These are phyloP conservation scores for Digitonthophagus gazella DNA, from an alignment of 2,888 invertebrate genomes.

Conservation along the genomic window DNA sequence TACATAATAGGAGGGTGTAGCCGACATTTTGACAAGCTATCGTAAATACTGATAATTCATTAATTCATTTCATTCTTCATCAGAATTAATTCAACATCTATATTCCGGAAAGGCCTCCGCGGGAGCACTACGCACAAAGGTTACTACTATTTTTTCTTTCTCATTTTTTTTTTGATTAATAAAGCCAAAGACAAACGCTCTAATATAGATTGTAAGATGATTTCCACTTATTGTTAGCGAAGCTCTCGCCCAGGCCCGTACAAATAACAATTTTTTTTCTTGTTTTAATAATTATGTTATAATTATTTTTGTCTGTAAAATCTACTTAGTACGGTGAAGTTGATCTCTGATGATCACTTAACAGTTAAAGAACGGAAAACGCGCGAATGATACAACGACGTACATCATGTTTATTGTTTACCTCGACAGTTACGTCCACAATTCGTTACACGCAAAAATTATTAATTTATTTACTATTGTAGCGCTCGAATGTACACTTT, in stretches of 20 bases:
- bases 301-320: neutral
- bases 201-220: neutral
- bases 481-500: conserved; percentile 37
- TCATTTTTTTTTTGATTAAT: conserved; percentile 2
- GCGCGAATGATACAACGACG: neutral
- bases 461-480: conserved; percentile 38
- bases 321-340: neutral
- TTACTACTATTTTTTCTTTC: neutral
- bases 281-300: neutral
- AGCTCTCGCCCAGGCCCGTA: conserved; percentile 39
- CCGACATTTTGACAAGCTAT: conserved; percentile 50
- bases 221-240: conserved; percentile 1
- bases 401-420: conserved; percentile 13
- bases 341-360: neutral
- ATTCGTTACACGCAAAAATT: too few species aligned
- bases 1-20: conserved; percentile 53
- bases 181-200: conserved; percentile 5
- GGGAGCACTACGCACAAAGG: neutral
- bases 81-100: conserved; percentile 39
- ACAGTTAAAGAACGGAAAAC: neutral
- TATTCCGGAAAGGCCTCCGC: conserved; percentile 21
- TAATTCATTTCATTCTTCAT: conserved; percentile 27
- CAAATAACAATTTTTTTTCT: conserved; percentile 46
- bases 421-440: too few species aligned
- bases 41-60: conserved; percentile 54